Evolutionary conservation across 2,888 invertebrate species (phyloP).

Genomic region (Hirudinaria manillensis): DNA sequence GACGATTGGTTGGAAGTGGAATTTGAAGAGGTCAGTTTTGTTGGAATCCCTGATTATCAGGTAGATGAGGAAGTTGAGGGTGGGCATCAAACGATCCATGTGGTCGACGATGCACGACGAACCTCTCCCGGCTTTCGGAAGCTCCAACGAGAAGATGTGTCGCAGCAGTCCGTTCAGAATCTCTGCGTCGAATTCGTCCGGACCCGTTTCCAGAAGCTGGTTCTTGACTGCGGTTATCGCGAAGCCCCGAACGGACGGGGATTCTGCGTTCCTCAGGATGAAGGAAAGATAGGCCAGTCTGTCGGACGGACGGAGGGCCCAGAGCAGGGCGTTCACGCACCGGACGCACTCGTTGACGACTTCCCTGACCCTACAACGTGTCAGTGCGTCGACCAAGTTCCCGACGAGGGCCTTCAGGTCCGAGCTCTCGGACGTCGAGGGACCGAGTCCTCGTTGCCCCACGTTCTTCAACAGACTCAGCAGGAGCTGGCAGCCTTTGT

Average conservation of each 20-base stretch:
- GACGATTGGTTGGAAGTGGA: neutral
- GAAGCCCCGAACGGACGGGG: conserved; percentile 6
- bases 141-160: neutral
- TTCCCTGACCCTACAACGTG: neutral
- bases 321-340: conserved; percentile 10
- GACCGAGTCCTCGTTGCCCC: neutral
- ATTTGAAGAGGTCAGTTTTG: neutral
- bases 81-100: conserved; percentile 18
- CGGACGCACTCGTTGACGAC: neutral
- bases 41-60: neutral
- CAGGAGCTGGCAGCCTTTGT: conserved; percentile 16
- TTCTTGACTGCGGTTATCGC: conserved; percentile 20
- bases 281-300: conserved; percentile 7
- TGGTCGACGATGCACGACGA: neutral
- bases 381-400: conserved; percentile 3
- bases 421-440: neutral
- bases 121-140: neutral
- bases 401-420: neutral
- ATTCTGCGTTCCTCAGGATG: neutral
- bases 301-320: neutral
- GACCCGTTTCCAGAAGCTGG: neutral
- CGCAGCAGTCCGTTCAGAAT: conserved; percentile 2
- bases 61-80: conserved; percentile 18
- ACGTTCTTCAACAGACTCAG: neutral
- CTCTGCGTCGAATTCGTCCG: neutral